Percentiles rank a stretch among this genome's conserved stretches.
These are phyloP conservation scores for zebrafish (Danio rerio) DNA, from an alignment of 2,113 vertebrate species.

Conservation along the genomic window DNA sequence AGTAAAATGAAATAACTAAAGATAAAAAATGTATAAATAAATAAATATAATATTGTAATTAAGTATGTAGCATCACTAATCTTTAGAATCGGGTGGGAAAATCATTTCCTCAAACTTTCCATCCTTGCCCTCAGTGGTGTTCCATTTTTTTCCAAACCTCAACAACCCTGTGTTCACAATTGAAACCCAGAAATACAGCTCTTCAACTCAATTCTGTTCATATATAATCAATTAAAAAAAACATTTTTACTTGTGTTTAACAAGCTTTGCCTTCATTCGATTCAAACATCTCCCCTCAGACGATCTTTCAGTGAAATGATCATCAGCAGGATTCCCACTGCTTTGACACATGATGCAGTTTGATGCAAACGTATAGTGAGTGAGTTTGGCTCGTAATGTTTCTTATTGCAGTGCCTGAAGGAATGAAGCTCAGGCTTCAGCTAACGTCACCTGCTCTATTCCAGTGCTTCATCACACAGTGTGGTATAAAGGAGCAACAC, in stretches of 20 bases:
- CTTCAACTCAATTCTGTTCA: too few relatives aligned
- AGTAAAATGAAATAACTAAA: too few relatives aligned
- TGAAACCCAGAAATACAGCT: too few relatives aligned
- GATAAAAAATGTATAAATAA: too few relatives aligned
- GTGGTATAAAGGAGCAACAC: background rate
- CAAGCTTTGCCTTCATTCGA: background rate
- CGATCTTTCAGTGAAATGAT: background rate
- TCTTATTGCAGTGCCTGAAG: constrained; percentile 24
- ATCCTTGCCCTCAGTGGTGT: too few relatives aligned
- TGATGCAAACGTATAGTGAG: constrained; percentile 7
- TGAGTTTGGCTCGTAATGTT: constrained; percentile 5
- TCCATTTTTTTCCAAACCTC: too few relatives aligned
- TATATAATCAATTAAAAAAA: too few relatives aligned
- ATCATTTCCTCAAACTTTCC: too few relatives aligned
- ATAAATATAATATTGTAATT: too few relatives aligned
- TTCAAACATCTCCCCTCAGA: background rate
- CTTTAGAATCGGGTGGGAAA: too few relatives aligned
- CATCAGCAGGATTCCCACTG: background rate
- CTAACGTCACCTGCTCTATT: constrained; percentile 17
- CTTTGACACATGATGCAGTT: background rate
- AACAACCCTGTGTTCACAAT: too few relatives aligned
- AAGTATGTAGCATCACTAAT: too few relatives aligned
- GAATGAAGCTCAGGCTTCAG: background rate
- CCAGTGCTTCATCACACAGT: constrained; percentile 8
- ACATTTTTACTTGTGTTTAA: background rate